Evolutionary conservation across 2,888 invertebrate species (phyloP).

Genomic region (Pilophorus perplexus): DNA sequence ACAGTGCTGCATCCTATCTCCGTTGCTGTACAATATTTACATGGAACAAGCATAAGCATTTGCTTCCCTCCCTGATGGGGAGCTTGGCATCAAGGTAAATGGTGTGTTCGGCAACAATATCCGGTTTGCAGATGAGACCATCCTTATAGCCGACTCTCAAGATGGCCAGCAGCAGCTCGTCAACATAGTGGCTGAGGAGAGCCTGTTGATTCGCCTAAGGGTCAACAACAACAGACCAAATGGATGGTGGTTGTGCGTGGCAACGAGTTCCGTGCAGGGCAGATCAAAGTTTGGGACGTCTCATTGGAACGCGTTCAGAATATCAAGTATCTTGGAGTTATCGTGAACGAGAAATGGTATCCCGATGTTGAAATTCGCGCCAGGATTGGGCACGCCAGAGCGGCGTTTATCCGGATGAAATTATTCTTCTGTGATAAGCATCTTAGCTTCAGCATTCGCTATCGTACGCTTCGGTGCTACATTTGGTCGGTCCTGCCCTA

Average conservation of each 20-base stretch:
- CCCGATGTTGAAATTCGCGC: neutral
- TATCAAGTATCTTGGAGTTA: neutral
- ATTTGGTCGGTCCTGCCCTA: no score
- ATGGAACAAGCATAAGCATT: conserved; percentile 10
- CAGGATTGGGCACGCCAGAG: neutral
- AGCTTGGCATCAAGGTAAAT: neutral
- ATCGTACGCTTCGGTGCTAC: neutral
- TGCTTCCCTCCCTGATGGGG: neutral
- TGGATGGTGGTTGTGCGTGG: neutral
- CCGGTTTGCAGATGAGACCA: conserved; percentile 2
- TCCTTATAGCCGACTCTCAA: neutral
- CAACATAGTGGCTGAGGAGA: neutral
- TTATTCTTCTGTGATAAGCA: neutral
- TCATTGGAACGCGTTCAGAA: neutral
- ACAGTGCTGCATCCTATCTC: neutral
- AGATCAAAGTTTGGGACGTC: no score
- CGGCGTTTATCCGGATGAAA: conserved; percentile 1
- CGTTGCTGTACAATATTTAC: neutral
- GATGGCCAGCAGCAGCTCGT: neutral
- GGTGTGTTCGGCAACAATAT: neutral
- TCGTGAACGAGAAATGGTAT: conserved; percentile 10
- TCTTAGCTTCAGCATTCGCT: neutral
- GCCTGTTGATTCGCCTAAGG: neutral
- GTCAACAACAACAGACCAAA: neutral
- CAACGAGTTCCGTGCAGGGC: neutral